Base-by-base conservation (phyloP, 35 echinoderm and acorn worm species). In the Acanthaster planci region DNA sequence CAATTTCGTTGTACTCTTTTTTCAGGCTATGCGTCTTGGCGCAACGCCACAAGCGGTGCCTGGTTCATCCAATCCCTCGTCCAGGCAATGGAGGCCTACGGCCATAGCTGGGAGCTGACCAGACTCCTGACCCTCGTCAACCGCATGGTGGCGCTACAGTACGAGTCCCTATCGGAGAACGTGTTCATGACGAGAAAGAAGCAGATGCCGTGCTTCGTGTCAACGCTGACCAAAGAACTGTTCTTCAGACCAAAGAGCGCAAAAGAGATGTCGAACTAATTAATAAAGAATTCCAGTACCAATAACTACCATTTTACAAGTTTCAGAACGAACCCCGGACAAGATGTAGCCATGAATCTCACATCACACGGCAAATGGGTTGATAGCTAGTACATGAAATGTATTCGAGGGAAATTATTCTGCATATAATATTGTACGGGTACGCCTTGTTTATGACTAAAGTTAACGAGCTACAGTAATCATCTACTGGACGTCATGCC, bases 181-280 rank as follows among this genome's bases (percentile, higher is more conserved):
- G 22, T 34, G 15, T 23, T 21, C 23, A 51, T 50, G 32, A 76
- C 37, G 37, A 21, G 32, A 32, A 87, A 87, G 76, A 87, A 87
- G 37, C 85, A 87, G 38, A 76, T 87, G 19, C 85, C 85, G 34
- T 87, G 85, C 54, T 77, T 87, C 36, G 85, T 77, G 34, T 77
- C 85, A 5, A 87, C 51, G 54, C 76, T 87, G 60, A 87, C 85
- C 2, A 87, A 87, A 35, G 85, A 87, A 26, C 51, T 87, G 47
- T 87, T 78, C 52, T 87, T 87, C 15, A 72, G 34, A 34, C 64
- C 29, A 34, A 72, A 72, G 34, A 26, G 34, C 23, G 64, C 34
- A n/a, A n/a, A n/a, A n/a, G n/a, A n/a, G n/a, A n/a, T n/a, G n/a
- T n/a, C n/a, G n/a, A n/a, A n/a, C n/a, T n/a, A n/a, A n/a, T n/a